Base-by-base conservation (phyloP, 2,113 vertebrate species). In the Oryzias curvinotus region DNA sequence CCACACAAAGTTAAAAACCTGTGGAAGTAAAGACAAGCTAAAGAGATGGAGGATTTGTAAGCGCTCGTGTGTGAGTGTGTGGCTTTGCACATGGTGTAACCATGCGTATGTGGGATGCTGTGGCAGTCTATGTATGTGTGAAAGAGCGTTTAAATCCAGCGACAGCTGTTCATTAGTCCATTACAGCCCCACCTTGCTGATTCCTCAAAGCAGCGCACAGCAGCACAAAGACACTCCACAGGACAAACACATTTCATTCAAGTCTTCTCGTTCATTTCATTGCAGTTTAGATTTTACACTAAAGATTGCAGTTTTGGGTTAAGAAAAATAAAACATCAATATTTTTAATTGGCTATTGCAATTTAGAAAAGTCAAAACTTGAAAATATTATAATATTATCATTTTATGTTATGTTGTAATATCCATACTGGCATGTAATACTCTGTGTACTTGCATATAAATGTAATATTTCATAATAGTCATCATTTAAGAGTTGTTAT, bases 81-180 rank as follows among this genome's bases (percentile, higher is more conserved):
- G 46, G 44, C 41, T 61, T 59, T 79, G 65, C 49, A 60, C 71
- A 61, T 73, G 68, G 55, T 68, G 63, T 55, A 57, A 68, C 75
- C 80, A 85, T 88, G 82, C 71, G 77, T 64, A 65, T 62, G 58
- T 68, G 80, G 62, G 55, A 58, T 65, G 66, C 75, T 58, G 73
- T 81, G 71, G 54, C 65, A n/a, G 66, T 74, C 69, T 78, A 57
- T 77, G 77, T 76, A 61, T 86, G 81, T 73, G 77, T 68, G 77
- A 64, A 71, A 57, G 77, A 75, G 75, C 75, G 83, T 89, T 82
- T 87, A 84, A 90, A 90, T 90, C 88, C 79, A 69, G 89, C 77
- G 87, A 82, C 88, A 91, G 88, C 87, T 91, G 88, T 89, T 91
- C 87, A 89, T 87, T 90, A 89, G 89, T 81, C 77, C 81, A 84